Evolutionary conservation across 2,797 vertebrate genomes (phyloP).

Genomic region (Trematomus bernacchii): DNA sequence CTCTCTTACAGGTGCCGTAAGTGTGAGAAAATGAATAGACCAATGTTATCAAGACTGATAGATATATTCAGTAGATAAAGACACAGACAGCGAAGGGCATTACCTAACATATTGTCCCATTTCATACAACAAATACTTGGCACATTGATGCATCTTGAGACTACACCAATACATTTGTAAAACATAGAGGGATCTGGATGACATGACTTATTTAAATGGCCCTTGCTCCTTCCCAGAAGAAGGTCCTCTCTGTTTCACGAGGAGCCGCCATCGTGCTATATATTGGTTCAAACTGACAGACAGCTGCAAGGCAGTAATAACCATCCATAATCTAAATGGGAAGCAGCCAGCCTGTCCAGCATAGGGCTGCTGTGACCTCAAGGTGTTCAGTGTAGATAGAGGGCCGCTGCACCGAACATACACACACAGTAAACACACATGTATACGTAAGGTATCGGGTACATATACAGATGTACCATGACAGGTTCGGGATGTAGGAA

Average conservation of each 20-base stretch:
- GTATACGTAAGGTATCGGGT: too few species aligned
- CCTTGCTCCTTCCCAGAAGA: conserved; percentile 62
- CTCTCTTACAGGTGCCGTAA: background rate
- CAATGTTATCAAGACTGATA: background rate
- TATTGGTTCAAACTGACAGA: conserved; percentile 83
- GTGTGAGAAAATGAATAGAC: background rate
- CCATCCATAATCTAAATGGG: conserved; percentile 84
- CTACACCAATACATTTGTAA: conserved; percentile 55
- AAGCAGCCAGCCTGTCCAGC: conserved; percentile 68
- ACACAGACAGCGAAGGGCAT: background rate
- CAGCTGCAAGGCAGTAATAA: conserved; percentile 82
- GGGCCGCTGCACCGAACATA: conserved; percentile 28
- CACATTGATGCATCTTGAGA: conserved; percentile 19
- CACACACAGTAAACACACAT: too few species aligned
- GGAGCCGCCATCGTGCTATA: conserved; percentile 74
- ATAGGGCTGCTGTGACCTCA: conserved; percentile 75
- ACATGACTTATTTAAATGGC: conserved; percentile 74
- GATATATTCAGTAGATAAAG: background rate
- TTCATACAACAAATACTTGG: conserved; percentile 35
- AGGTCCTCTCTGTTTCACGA: conserved; percentile 67
- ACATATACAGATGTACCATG: conserved; percentile 3
- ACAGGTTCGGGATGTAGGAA: background rate
- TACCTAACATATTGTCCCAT: conserved; percentile 13
- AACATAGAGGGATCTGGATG: conserved; percentile 38
- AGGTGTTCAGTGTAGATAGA: conserved; percentile 82